Evolutionary conservation across 2,888 invertebrate genomes (phyloP).

Genomic region (Lottia scabra): DNA sequence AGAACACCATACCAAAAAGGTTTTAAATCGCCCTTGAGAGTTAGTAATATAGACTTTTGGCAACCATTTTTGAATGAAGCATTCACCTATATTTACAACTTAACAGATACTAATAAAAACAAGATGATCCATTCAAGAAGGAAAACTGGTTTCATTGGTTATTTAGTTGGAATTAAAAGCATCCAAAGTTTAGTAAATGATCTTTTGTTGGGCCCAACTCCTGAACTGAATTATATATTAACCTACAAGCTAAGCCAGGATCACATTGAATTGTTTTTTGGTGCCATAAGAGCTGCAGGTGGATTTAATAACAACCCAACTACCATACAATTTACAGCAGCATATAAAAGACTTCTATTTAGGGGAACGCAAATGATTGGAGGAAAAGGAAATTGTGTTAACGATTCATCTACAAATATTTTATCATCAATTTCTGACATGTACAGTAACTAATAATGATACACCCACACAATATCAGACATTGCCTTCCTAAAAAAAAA

Average conservation of each 20-base stretch:
- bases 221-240: conserved; percentile 1
- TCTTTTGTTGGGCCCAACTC: no score
- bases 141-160: background rate
- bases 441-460: no score
- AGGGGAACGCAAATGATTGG: no score
- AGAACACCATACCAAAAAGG: background rate
- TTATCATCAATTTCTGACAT: no score
- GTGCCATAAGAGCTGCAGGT: conserved; percentile 3
- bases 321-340: conserved; percentile 8
- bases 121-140: background rate
- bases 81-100: background rate
- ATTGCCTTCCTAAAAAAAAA: no score
- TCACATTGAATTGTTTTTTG: conserved; percentile 11
- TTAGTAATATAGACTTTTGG: background rate
- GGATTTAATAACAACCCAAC: conserved; percentile 15
- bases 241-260: conserved; percentile 15
- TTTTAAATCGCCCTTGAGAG: background rate
- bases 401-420: no score
- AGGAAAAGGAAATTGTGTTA: no score
- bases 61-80: background rate
- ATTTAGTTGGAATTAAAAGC: no score
- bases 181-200: no score
- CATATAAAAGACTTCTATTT: conserved; percentile 6
- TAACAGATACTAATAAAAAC: background rate
- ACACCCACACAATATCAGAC: no score